Conservation (phyloP, 2,797 vertebrate species). For the Neomorphus geoffroyi region DNA sequence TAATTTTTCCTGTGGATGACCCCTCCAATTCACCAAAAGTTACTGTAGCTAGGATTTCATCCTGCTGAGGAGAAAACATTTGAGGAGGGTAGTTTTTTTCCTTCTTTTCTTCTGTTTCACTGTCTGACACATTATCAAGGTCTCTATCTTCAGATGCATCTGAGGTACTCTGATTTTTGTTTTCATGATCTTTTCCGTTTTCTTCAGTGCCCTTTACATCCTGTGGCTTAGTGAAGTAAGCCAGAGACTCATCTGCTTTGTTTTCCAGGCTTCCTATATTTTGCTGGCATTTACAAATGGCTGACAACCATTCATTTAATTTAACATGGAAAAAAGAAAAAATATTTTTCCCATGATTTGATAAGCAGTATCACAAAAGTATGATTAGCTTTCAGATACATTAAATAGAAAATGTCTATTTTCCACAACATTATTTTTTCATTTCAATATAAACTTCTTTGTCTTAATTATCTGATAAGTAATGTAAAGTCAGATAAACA, state of each 20-base stretch:
- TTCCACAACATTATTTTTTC: neutral
- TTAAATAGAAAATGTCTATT: neutral
- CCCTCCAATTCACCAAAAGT: constrained; percentile 70
- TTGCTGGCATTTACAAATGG: constrained; percentile 62
- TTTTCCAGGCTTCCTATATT: constrained; percentile 65
- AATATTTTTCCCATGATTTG: neutral
- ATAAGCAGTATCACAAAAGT: neutral
- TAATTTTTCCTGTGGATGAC: constrained; percentile 67
- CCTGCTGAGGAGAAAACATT: constrained; percentile 50
- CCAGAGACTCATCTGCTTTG: constrained; percentile 60
- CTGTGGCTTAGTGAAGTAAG: constrained; percentile 64
- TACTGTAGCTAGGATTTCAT: constrained; percentile 77
- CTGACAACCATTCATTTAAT: constrained; percentile 67
- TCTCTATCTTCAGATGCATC: constrained; percentile 59
- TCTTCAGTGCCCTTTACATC: constrained; percentile 68
- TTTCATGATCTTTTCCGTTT: constrained; percentile 64
- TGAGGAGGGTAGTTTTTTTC: constrained; percentile 49
- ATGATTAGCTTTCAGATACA: neutral
- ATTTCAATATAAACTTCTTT: neutral
- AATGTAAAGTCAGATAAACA: neutral
- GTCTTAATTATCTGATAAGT: neutral
- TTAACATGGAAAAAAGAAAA: neutral
- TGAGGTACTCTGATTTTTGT: constrained; percentile 68
- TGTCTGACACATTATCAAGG: constrained; percentile 26
- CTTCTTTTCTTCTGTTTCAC: constrained; percentile 40